A percentile compares a stretch with the other conserved stretches of the same genome.
phyloP scores from a whole-genome alignment of 1,140 invertebrate genomes.

The Atta texana region DNA sequence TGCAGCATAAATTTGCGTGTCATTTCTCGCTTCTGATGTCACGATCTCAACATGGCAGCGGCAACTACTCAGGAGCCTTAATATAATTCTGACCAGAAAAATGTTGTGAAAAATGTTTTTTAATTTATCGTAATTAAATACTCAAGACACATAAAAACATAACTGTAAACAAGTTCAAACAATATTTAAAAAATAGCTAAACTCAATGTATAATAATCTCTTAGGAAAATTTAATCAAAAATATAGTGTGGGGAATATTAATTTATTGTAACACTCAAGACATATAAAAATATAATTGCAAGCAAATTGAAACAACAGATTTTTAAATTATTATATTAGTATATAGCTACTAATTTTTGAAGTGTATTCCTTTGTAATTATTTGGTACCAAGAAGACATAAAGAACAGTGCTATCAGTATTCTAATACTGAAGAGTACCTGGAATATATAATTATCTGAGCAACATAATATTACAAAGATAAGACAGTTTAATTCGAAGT shows the following conservation, averaged over 20 bases:
- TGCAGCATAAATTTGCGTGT: no score
- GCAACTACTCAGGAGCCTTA: no score
- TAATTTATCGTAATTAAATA: neutral
- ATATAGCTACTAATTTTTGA: neutral
- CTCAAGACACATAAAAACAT: neutral
- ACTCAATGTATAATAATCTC: neutral
- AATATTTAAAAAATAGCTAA: neutral
- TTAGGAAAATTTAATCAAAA: neutral
- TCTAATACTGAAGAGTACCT: neutral
- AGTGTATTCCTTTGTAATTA: neutral
- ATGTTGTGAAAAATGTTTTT: neutral
- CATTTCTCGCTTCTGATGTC: no score
- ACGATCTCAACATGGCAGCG: no score
- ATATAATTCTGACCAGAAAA: neutral
- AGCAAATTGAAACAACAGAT: neutral
- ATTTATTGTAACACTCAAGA: neutral
- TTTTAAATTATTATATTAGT: neutral
- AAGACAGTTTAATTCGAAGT: neutral
- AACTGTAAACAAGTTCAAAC: neutral
- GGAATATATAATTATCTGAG: neutral
- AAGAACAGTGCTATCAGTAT: neutral
- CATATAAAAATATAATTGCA: conserved; percentile 3
- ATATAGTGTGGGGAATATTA: neutral
- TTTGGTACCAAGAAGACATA: neutral
- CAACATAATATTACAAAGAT: neutral